Evolutionary conservation across 2,797 vertebrate species (phyloP).

Genomic region (Phrynocephalus guinanensis): DNA sequence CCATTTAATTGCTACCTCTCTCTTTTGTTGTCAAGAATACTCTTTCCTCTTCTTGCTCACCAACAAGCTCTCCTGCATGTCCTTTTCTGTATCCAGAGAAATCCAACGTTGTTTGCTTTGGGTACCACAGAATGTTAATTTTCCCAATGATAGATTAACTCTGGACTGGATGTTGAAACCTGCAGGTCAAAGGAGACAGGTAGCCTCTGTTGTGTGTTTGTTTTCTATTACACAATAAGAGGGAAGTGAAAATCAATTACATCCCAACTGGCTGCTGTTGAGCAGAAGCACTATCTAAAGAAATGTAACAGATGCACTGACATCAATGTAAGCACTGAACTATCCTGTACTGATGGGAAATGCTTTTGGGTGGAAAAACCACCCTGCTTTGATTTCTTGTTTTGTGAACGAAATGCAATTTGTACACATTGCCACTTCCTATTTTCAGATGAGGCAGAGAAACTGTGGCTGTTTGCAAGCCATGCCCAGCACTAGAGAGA

Average conservation of each 20-base stretch:
- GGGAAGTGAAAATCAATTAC: background rate
- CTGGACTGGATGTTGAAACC: background rate
- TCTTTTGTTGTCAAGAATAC: background rate
- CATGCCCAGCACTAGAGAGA: background rate
- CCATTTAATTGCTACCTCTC: background rate
- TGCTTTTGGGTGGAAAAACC: background rate
- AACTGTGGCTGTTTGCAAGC: background rate
- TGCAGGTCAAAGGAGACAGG: background rate
- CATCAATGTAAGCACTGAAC: background rate
- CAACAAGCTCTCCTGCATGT: background rate
- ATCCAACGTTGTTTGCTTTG: background rate
- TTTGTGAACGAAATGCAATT: background rate
- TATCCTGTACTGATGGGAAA: background rate
- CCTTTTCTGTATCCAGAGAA: background rate
- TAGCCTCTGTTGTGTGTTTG: background rate
- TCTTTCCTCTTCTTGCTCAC: background rate
- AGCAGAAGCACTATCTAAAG: background rate
- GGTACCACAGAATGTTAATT: conserved; percentile 6
- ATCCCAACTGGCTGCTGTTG: background rate
- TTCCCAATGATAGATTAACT: background rate
- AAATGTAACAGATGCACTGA: background rate
- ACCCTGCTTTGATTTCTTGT: background rate
- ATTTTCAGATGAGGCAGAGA: background rate
- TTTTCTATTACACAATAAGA: background rate
- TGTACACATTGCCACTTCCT: background rate